Evolutionary conservation across 2,888 invertebrate species (phyloP).

Genomic region (Luffia ferchaultella): DNA sequence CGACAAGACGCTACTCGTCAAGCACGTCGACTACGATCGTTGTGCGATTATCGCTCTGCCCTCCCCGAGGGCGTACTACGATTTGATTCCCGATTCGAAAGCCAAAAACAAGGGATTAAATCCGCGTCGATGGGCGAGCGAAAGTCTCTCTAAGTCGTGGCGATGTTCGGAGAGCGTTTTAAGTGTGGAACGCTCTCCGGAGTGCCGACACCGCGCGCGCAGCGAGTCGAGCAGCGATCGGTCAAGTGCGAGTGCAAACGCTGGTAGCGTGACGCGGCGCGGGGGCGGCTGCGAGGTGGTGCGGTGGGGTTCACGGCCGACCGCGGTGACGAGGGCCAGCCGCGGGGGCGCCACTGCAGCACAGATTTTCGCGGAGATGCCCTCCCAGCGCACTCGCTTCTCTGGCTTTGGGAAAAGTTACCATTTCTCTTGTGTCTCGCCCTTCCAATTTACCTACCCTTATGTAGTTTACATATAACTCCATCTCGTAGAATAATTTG

Average conservation of each 20-base stretch:
- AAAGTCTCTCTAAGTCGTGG: slow-evolving; percentile 51
- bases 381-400: slow-evolving; percentile 56
- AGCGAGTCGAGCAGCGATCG: slow-evolving; percentile 26
- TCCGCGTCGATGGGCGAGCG: slow-evolving; percentile 48
- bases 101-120: slow-evolving; percentile 32
- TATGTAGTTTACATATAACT: slow-evolving; percentile 54
- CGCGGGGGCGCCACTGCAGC: slow-evolving; percentile 48
- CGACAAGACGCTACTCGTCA: slow-evolving; percentile 51
- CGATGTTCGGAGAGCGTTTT: slow-evolving; percentile 51
- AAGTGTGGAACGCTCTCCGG: slow-evolving; percentile 23
- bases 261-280: slow-evolving; percentile 25
- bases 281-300: slow-evolving; percentile 44
- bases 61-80: slow-evolving; percentile 47
- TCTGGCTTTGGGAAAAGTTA: slow-evolving; percentile 61
- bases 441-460: slow-evolving; percentile 57
- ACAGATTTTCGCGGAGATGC: slow-evolving; percentile 28
- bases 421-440: slow-evolving; percentile 63
- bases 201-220: slow-evolving; percentile 20
- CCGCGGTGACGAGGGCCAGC: slow-evolving; percentile 62
- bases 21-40: slow-evolving; percentile 46
- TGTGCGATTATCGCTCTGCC: slow-evolving; percentile 57
- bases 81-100: slow-evolving; percentile 36
- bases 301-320: slow-evolving; percentile 51
- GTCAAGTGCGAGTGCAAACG: slow-evolving; percentile 23
- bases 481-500: too few species aligned